Evolutionary conservation across 2,888 invertebrate species (phyloP), one percentile per base, ranked within the genome.

Genomic region (Lasioglossum malachurum): DNA sequence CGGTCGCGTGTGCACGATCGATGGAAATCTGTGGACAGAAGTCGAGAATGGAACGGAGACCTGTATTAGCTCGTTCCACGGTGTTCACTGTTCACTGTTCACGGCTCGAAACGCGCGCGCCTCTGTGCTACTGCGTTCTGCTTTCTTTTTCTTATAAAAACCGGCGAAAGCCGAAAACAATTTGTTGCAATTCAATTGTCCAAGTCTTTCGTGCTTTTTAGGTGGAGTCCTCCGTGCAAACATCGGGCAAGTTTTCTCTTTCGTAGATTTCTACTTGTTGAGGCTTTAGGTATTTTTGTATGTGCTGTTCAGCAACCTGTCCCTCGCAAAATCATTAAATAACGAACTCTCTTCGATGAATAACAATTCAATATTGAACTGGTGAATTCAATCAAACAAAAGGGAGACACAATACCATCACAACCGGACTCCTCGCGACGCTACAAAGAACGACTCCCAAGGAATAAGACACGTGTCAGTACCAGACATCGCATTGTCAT

Each of bases 1-100:
- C 35, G 77, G 69, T 38, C 77, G 69, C 77, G 77, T 60, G 41
- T 38, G 23, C 60, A 12, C 19, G 64, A 64, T 60, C 60, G 41
- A 76, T 69, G 69, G 41, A 38, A 69, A 69, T 69, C 69, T 38
- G 41, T 38, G n/a, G 69, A 69, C n/a, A 38, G 69, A 23, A 35
- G 38, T 69, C 35, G 69, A 38, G 67, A 35, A 67, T 8, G 60
- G 27, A 5, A 31, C 16, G 14, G 16, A 7, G 60, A 31, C 27
- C 16, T 64, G 60, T 64, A 31, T 64, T 64, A 64, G 60, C 60
- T 31, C 31, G 60, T 27, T 16, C 27, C 60, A 0, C 53, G 10
- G 53, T n/a, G 53, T n/a, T 53, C 53, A 31, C 31, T 31, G 31
- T 31, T 31, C 31, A 31, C 31, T 0, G 1, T 1, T 31, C 31